Evolutionary conservation across 2,113 vertebrate species (phyloP), one percentile per base, ranked within the genome.

Genomic region (Brachyhypopomus gauderio): DNA sequence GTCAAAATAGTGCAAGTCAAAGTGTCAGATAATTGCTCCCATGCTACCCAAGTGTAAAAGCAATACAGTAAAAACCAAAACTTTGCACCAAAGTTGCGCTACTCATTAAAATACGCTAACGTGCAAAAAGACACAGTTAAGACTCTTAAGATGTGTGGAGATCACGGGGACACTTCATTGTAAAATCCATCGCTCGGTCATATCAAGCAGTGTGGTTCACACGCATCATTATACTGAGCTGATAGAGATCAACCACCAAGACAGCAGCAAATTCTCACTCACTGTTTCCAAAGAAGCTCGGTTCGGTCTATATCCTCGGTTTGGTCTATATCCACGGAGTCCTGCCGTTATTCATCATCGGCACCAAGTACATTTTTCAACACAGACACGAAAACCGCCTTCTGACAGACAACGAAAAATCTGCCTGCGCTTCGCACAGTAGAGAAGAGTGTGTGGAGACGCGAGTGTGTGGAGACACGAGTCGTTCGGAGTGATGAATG

Each of bases 401-500:
- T 41, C n/a, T 22, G 3, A 1, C 8, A 38, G 3, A 9, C 34
- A 41, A 11, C 36, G 4, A 70, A 38, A 17, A 41, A 38, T 70
- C 36, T 19, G 7, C 34, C 22, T 11, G 34, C 22, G 17, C 64
- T 36, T 30, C 14, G 1, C 45, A n/a, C 66, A 38, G 66, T 38
- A 70, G 30, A 36, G 17, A 67, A 34, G 62, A 30, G 62, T 30
- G 60, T 27, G 60, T 22, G 22, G 60, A 25, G 60, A n/a, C 8
- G 23, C 60, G n/a, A n/a, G n/a, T n/a, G n/a, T n/a, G n/a, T n/a
- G 17, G 62, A 25, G 23, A 12, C 62, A 52, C 1, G 14, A 8
- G 9, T 52, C 45, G 9, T 64, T 27, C 30, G 62, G 62, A 77
- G 73, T 64, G 64, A 36, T 70, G 11, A 70, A 70, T 41, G 66